Evolutionary conservation across 2,797 vertebrate genomes (phyloP).

Genomic region (Malacoctenus gilli): DNA sequence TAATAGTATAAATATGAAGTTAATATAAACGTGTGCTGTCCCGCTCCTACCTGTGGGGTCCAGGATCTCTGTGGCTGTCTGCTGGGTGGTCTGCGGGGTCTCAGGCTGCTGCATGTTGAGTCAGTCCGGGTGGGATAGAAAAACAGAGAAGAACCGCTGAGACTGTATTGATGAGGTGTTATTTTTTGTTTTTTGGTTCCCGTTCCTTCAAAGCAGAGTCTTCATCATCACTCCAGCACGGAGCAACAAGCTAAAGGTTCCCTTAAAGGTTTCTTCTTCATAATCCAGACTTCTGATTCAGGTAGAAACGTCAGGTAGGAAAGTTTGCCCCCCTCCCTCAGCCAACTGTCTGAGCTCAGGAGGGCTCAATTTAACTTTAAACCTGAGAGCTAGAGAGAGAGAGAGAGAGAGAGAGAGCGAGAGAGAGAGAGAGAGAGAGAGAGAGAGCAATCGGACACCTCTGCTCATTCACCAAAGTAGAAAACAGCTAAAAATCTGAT

Average conservation of each 20-base stretch:
- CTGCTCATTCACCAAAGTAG: no score
- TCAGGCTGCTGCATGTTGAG: slow-evolving; percentile 74
- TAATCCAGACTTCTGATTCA: slow-evolving; percentile 14
- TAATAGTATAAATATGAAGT: no score
- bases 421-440: slow-evolving; percentile 13
- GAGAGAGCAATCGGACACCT: slow-evolving; percentile 50
- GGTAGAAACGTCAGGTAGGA: not conserved
- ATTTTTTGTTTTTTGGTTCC: slow-evolving; percentile 2
- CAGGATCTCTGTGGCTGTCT: slow-evolving; percentile 43
- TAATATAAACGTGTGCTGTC: slow-evolving; percentile 6
- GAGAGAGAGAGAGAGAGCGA: not conserved
- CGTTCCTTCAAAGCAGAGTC: slow-evolving; percentile 31
- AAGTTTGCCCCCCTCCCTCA: not conserved
- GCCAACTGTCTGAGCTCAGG: slow-evolving; percentile 18
- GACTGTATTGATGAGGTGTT: not conserved
- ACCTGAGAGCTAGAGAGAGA: slow-evolving; percentile 16
- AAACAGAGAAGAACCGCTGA: not conserved
- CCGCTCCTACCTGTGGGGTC: slow-evolving; percentile 73
- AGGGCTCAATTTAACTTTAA: slow-evolving; percentile 48
- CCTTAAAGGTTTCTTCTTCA: not conserved
- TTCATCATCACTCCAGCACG: slow-evolving; percentile 21
- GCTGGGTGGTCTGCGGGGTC: slow-evolving; percentile 47
- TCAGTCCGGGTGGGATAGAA: slow-evolving; percentile 7
- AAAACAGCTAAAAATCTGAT: no score
- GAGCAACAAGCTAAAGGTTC: no score